phyloP scores from a whole-genome alignment of 2,113 vertebrate species.

The Myotis lucifugus region DNA sequence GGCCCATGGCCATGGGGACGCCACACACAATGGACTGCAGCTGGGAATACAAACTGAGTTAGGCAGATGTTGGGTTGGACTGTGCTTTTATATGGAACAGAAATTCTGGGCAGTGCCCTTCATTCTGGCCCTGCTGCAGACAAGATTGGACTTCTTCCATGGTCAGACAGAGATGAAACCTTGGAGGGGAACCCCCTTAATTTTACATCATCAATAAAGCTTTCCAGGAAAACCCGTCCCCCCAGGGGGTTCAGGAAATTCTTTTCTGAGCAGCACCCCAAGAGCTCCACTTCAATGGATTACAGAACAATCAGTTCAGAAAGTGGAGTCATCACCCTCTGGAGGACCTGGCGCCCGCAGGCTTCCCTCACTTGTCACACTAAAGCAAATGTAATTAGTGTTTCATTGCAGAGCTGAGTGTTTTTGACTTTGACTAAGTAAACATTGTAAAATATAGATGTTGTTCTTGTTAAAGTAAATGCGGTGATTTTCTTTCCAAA shows the following conservation, averaged over 20 bases:
- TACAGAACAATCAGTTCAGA: not conserved
- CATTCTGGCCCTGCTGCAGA: not conserved
- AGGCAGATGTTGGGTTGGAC: not conserved
- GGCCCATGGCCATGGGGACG: not conserved
- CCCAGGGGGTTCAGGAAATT: not conserved
- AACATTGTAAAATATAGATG: not conserved
- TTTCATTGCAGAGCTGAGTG: not conserved
- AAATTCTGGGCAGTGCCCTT: not conserved
- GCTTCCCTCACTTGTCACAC: not conserved
- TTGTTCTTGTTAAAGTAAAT: not conserved
- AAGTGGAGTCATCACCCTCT: not conserved
- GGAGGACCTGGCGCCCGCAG: not conserved
- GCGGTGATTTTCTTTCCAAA: slow-evolving; percentile 13
- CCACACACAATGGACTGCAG: not conserved
- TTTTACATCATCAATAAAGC: not conserved
- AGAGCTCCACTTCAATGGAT: not conserved
- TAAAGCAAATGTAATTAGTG: not conserved
- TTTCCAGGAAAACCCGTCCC: not conserved
- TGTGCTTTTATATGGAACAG: not conserved
- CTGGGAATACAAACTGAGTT: not conserved
- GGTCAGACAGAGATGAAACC: not conserved
- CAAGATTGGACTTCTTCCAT: not conserved
- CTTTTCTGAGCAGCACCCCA: not conserved
- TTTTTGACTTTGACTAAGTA: not conserved
- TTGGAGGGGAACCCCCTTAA: not conserved